Evolutionary conservation across 2,113 vertebrate species (phyloP).

Genomic region (Gallinago paraguaiae): DNA sequence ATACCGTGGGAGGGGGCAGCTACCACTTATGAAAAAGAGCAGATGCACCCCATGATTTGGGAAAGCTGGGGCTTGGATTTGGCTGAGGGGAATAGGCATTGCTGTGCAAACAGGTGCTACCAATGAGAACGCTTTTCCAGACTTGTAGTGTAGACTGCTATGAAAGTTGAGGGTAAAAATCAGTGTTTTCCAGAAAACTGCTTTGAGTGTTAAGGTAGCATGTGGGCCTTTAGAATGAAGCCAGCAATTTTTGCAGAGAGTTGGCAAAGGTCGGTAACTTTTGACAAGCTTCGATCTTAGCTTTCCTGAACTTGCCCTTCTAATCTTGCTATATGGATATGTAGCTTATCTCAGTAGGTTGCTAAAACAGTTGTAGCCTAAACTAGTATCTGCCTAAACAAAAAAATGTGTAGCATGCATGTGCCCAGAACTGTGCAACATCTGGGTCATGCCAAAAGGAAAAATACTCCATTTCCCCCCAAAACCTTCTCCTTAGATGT

Average conservation of each 20-base stretch:
- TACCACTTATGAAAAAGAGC: background rate
- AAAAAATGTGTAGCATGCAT: background rate
- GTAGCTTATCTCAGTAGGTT: background rate
- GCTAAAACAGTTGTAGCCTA: background rate
- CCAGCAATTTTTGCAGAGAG: background rate
- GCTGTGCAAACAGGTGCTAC: background rate
- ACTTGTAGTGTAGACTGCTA: background rate
- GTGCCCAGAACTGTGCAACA: background rate
- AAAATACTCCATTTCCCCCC: accelerated
- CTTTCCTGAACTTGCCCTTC: background rate
- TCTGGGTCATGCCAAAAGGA: background rate
- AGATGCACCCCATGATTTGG: background rate
- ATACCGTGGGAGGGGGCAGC: background rate
- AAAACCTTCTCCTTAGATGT: background rate
- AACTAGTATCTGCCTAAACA: background rate
- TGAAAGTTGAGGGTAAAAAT: background rate
- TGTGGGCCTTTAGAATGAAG: background rate
- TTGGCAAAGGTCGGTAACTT: background rate
- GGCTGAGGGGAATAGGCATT: background rate
- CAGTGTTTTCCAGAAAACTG: background rate
- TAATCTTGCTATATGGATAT: background rate
- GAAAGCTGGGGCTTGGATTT: background rate
- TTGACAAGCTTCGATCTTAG: background rate
- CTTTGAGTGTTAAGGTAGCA: background rate
- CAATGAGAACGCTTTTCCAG: background rate